A percentile compares a stretch with the other conserved stretches of the same genome.
These are phyloP conservation scores for Tipula helvola DNA, from an alignment of 2,888 invertebrate species.

Conservation along the genomic window DNA sequence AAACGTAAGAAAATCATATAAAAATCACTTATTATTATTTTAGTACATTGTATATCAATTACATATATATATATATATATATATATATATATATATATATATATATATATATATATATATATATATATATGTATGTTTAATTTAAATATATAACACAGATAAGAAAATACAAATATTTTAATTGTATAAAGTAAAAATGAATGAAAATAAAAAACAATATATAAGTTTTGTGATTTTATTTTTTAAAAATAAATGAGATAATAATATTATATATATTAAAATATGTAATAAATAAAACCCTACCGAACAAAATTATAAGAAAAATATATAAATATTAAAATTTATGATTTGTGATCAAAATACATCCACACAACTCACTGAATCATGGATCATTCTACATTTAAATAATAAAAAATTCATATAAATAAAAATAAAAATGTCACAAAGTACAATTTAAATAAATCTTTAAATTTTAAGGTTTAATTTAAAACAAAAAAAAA, in stretches of 20 bases:
- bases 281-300: background rate
- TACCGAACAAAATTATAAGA: background rate
- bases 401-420: background rate
- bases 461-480: background rate
- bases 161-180: background rate
- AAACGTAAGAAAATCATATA: background rate
- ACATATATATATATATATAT: background rate
- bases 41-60: background rate
- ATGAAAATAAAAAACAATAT: background rate
- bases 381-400: background rate
- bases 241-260: background rate
- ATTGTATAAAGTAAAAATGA: background rate
- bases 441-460: constrained; percentile 4
- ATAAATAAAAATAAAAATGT: background rate
- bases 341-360: background rate
- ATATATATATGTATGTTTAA: background rate
- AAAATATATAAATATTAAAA: background rate
- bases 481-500: background rate
- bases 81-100: too few relatives aligned
- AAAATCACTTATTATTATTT: background rate
- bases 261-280: background rate
- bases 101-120: too few relatives aligned
- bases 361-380: background rate
- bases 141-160: background rate
- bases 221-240: background rate